Evolutionary conservation across 1,140 invertebrate genomes (phyloP).

Genomic region (Meloidogyne exigua): DNA sequence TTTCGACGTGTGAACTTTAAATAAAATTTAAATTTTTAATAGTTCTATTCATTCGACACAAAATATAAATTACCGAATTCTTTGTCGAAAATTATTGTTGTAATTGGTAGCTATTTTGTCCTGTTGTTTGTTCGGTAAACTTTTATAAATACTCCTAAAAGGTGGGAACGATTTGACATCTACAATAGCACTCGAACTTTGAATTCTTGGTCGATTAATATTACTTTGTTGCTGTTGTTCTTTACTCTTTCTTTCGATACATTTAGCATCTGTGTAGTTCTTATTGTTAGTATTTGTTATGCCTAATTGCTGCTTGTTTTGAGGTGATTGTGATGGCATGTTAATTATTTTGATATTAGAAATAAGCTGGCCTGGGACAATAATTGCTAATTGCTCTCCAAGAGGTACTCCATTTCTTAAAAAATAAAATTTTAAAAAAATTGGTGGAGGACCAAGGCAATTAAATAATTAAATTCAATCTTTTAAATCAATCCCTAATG

Average conservation of each 20-base stretch:
- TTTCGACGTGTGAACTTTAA: no score
- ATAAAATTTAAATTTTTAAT: no score
- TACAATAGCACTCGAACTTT: not conserved
- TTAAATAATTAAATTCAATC: no score
- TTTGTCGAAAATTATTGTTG: no score
- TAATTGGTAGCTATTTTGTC: not conserved
- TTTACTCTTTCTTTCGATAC: not conserved
- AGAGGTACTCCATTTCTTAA: slow-evolving; percentile 23
- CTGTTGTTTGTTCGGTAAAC: not conserved
- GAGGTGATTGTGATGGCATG: not conserved
- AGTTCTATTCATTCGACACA: no score
- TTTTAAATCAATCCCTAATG: no score
- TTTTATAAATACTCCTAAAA: slow-evolving; percentile 1
- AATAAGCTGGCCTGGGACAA: slow-evolving; percentile 18
- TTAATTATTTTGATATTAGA: not conserved
- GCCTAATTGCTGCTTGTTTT: not conserved
- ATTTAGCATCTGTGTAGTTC: slow-evolving; percentile 2
- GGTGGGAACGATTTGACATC: not conserved
- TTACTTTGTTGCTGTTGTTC: slow-evolving; percentile 9
- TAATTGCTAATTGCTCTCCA: not conserved
- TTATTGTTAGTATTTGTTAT: not conserved
- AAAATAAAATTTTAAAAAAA: not conserved
- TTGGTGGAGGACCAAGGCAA: no score
- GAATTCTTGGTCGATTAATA: not conserved
- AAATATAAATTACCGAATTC: no score